These are phyloP conservation scores for Chirona hameri DNA, from an alignment of 2,888 invertebrate genomes.

Conservation along the genomic window DNA sequence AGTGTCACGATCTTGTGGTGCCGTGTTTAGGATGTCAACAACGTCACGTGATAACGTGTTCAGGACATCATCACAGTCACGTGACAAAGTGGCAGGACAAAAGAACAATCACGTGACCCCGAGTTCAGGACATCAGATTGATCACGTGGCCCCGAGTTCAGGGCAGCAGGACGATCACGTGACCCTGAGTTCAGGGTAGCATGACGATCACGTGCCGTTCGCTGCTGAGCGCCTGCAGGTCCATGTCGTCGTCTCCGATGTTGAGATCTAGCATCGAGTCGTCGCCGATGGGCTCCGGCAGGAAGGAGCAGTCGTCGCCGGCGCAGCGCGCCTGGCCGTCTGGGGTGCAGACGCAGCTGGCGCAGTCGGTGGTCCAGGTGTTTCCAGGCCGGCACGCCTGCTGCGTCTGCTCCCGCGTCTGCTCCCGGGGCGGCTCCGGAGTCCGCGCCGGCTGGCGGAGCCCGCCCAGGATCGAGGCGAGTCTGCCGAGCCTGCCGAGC, in stretches of 20 bases:
- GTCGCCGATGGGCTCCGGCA: neutral
- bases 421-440: too few relatives aligned
- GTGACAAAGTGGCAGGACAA: too few relatives aligned
- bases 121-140: too few relatives aligned
- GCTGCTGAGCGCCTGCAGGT: conserved; percentile 4
- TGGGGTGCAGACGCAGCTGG: neutral
- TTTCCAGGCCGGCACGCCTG: neutral
- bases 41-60: too few relatives aligned
- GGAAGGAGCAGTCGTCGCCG: neutral
- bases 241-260: conserved; percentile 1
- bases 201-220: neutral
- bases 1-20: too few relatives aligned
- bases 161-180: too few relatives aligned
- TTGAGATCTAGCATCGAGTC: neutral
- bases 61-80: too few relatives aligned
- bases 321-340: neutral
- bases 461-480: neutral
- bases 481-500: neutral
- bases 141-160: too few relatives aligned
- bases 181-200: neutral
- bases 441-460: too few relatives aligned
- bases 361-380: neutral
- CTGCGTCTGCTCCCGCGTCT: too few relatives aligned
- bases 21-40: too few relatives aligned
- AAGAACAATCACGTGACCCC: too few relatives aligned